These are phyloP conservation scores for Halichoerus grypus DNA, from an alignment of 2,113 vertebrate genomes.

Conservation along the genomic window DNA sequence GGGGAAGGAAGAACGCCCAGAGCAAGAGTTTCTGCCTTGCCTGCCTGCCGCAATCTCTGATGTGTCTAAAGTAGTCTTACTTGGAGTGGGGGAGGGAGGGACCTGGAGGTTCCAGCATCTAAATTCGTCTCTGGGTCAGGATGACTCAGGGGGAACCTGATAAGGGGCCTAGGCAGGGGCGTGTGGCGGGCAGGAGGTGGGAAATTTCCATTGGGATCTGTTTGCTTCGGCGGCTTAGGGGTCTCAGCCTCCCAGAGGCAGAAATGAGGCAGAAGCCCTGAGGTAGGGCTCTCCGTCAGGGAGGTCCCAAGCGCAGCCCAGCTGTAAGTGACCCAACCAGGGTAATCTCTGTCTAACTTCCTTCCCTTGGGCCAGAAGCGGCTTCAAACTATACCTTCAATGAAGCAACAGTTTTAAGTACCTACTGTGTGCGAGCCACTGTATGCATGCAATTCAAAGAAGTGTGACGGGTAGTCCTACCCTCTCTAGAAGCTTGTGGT, in stretches of 20 bases:
- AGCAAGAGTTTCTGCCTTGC: not conserved
- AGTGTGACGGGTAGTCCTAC: not conserved
- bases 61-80: constrained; percentile 46
- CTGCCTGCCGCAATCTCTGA: not conserved
- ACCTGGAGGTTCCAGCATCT: constrained; percentile 79
- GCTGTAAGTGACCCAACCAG: not conserved
- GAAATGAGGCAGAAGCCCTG: not conserved
- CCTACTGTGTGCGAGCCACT: not conserved
- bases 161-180: constrained; percentile 72
- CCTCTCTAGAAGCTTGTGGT: constrained; percentile 8
- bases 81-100: constrained; percentile 74
- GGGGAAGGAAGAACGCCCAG: not conserved
- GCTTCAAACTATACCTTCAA: constrained; percentile 39
- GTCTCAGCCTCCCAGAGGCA: constrained; percentile 1
- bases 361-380: constrained; percentile 15
- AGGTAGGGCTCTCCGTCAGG: not conserved
- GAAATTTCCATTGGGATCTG: constrained; percentile 76
- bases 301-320: not conserved
- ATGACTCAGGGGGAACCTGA: constrained; percentile 83
- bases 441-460: constrained; percentile 7
- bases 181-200: constrained; percentile 33
- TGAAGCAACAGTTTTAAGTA: not conserved
- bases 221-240: constrained; percentile 32
- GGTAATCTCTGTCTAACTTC: not conserved
- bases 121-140: constrained; percentile 80